phyloP scores from a whole-genome alignment of 2,888 invertebrate genomes.

The Heliconius hortense region DNA sequence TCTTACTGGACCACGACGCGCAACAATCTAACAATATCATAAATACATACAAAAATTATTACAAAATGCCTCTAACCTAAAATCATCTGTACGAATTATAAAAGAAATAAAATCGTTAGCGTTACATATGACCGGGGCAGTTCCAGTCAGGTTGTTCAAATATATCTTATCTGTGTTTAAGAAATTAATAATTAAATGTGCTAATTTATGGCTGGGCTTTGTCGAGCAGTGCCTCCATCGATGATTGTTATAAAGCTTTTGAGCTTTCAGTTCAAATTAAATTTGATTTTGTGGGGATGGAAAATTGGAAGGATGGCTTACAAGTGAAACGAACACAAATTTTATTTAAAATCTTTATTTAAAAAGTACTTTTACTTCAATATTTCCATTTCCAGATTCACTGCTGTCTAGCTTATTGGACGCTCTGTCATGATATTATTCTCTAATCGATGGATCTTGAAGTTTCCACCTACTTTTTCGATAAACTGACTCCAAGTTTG shows the following conservation, averaged over 20 bases:
- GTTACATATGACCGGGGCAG: conserved; percentile 75
- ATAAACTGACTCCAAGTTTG: too few relatives aligned
- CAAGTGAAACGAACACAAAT: too few relatives aligned
- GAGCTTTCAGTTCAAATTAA: conserved; percentile 17
- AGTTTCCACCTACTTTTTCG: too few relatives aligned
- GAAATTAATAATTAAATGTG: conserved; percentile 79
- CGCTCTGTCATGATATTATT: too few relatives aligned
- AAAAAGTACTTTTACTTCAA: too few relatives aligned
- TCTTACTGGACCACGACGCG: too few relatives aligned
- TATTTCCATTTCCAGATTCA: too few relatives aligned
- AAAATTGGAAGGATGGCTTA: too few relatives aligned
- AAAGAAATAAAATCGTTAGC: conserved; percentile 77
- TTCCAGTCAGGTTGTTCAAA: conserved; percentile 72
- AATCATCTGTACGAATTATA: conserved; percentile 63
- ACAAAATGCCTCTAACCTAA: conserved; percentile 17
- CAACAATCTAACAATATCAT: too few relatives aligned
- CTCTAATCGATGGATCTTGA: too few relatives aligned
- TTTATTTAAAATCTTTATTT: too few relatives aligned
- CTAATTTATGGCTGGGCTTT: conserved; percentile 68
- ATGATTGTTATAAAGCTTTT: conserved; percentile 18
- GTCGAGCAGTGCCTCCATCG: conserved; percentile 25
- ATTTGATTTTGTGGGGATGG: background rate
- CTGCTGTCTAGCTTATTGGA: too few relatives aligned
- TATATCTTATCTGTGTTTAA: conserved; percentile 74
- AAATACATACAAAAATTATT: background rate